phyloP scores from a whole-genome alignment of 2,113 vertebrate species.

The Harpagus bidentatus region DNA sequence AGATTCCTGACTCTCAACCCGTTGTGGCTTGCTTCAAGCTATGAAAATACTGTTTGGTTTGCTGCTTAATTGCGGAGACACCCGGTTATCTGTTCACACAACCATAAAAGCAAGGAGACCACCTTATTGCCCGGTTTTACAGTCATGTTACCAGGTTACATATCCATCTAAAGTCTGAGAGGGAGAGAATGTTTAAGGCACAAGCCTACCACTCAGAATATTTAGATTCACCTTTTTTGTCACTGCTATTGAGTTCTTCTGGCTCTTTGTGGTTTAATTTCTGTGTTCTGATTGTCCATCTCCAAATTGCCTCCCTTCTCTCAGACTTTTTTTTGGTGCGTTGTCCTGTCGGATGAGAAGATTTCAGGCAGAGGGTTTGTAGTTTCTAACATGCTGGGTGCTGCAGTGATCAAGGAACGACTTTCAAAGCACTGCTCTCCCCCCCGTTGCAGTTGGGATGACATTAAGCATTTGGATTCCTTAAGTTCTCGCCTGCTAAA shows the following conservation, averaged over 20 bases:
- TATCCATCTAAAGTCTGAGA: not conserved
- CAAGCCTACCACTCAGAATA: fast-evolving
- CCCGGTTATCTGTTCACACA: fast-evolving
- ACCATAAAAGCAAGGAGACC: no score
- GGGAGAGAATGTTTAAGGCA: not conserved
- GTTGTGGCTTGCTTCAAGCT: not conserved
- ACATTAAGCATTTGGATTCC: not conserved
- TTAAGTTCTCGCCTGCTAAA: not conserved
- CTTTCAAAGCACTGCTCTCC: not conserved
- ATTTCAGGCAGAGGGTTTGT: not conserved
- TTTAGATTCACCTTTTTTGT: not conserved
- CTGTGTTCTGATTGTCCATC: not conserved
- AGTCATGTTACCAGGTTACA: fast-evolving
- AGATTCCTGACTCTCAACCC: not conserved
- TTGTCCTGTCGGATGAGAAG: not conserved
- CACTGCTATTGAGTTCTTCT: not conserved
- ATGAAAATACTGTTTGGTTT: not conserved
- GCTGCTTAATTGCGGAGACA: not conserved
- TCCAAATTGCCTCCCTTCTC: not conserved
- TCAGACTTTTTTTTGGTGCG: not conserved
- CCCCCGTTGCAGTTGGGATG: not conserved
- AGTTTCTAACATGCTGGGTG: fast-evolving
- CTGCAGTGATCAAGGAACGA: not conserved
- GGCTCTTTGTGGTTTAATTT: not conserved
- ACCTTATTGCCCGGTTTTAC: not conserved